Conservation (phyloP, 2,797 vertebrate genomes). For the Spinibarbus caldwelli region DNA sequence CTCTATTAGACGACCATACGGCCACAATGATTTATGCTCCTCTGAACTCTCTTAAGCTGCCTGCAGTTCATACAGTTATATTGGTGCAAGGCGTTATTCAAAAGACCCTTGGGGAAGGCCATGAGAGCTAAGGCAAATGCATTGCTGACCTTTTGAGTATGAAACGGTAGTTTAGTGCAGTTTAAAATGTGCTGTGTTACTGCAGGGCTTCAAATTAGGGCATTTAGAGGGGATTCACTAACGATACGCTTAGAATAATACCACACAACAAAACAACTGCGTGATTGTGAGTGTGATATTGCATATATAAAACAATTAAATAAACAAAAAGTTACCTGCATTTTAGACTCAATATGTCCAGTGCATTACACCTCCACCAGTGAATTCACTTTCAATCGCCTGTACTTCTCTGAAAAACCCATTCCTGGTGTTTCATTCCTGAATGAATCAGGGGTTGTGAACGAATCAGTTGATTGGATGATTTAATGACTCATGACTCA, state of each 20-base stretch:
- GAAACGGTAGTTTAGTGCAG: neutral
- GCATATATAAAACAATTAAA: neutral
- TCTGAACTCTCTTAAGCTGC: constrained; percentile 29
- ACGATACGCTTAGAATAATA: neutral
- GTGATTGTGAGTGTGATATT: neutral
- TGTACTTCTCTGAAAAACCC: no score
- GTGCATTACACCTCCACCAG: neutral
- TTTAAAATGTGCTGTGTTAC: neutral
- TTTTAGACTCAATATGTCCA: neutral
- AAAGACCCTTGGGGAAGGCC: constrained; percentile 26
- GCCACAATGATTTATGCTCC: constrained; percentile 63
- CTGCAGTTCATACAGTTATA: constrained; percentile 9
- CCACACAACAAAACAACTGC: neutral
- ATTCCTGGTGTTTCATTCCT: no score
- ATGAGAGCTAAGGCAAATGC: constrained; percentile 18
- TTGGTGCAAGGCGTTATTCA: constrained; percentile 2
- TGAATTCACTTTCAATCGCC: neutral
- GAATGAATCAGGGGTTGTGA: no score
- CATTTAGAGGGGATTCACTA: neutral
- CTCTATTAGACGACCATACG: constrained; percentile 64
- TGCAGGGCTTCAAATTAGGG: neutral
- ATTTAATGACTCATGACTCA: no score
- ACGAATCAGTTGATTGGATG: no score
- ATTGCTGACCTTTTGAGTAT: constrained; percentile 30
- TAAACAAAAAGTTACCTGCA: neutral